phyloP scores from a whole-genome alignment of 2,888 invertebrate species.

The Gymnocheta viridis region DNA sequence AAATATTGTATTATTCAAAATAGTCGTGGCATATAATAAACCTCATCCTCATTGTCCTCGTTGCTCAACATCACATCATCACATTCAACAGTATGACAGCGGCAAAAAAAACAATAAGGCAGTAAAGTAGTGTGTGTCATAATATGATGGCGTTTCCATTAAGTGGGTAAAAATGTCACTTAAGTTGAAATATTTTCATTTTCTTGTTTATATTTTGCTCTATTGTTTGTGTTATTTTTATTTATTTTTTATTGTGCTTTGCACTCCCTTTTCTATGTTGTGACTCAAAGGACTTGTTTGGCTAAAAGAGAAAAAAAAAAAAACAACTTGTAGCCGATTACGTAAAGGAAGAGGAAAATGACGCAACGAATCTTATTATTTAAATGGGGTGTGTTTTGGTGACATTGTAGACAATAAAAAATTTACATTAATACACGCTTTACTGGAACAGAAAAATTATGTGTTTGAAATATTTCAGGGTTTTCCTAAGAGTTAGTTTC shows the following conservation, averaged over 20 bases:
- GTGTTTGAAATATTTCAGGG: not conserved
- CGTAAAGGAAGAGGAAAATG: slow-evolving; percentile 21
- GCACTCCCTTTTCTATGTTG: not conserved
- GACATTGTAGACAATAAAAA: slow-evolving; percentile 29
- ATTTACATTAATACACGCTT: slow-evolving; percentile 9
- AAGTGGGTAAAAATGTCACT: slow-evolving; percentile 64
- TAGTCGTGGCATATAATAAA: slow-evolving; percentile 58
- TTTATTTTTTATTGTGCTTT: slow-evolving; percentile 9
- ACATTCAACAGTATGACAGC: slow-evolving; percentile 46
- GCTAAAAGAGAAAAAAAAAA: slow-evolving; percentile 18
- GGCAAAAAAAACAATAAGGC: not conserved
- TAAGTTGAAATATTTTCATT: slow-evolving; percentile 62
- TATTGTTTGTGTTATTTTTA: slow-evolving; percentile 15
- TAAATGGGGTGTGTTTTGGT: slow-evolving; percentile 20
- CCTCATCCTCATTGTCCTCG: slow-evolving; percentile 26
- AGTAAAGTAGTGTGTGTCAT: slow-evolving; percentile 27
- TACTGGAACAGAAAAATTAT: not conserved
- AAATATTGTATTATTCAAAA: slow-evolving; percentile 53
- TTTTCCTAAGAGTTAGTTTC: not conserved
- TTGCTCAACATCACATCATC: slow-evolving; percentile 9
- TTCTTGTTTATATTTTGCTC: slow-evolving; percentile 34
- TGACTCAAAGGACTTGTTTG: slow-evolving; percentile 45
- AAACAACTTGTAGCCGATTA: slow-evolving; percentile 1
- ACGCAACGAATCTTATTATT: slow-evolving; percentile 48
- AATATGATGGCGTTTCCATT: slow-evolving; percentile 55